phyloP scores from a whole-genome alignment of 2,797 vertebrate genomes.

The Loris lydekkerianus region DNA sequence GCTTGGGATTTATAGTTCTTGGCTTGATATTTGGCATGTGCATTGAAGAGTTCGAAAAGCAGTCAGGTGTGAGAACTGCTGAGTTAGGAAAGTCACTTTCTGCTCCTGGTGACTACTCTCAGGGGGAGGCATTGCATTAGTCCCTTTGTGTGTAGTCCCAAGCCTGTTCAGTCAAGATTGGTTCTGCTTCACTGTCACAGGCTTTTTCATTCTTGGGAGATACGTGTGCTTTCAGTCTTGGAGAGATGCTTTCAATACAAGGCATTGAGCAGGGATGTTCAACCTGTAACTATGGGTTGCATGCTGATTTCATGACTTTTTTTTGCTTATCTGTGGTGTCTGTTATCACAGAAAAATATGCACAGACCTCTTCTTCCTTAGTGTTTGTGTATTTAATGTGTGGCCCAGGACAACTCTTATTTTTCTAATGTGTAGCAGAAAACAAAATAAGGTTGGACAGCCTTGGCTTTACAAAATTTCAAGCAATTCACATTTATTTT shows the following conservation, averaged over 20 bases:
- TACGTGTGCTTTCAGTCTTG: background rate
- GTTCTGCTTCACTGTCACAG: background rate
- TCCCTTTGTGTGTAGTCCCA: background rate
- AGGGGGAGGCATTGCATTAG: background rate
- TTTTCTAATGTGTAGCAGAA: too few relatives aligned
- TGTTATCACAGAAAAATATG: too few relatives aligned
- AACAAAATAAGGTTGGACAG: too few relatives aligned
- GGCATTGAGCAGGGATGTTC: too few relatives aligned
- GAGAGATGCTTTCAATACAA: background rate
- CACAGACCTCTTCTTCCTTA: too few relatives aligned
- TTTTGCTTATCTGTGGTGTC: too few relatives aligned
- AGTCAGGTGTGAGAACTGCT: background rate
- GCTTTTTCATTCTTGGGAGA: conserved; percentile 32
- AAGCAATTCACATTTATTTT: conserved; percentile 19
- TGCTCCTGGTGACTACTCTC: background rate
- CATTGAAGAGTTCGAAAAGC: background rate
- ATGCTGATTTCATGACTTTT: too few relatives aligned
- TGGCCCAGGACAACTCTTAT: too few relatives aligned
- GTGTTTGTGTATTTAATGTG: too few relatives aligned
- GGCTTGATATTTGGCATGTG: background rate
- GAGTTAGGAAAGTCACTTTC: conserved; percentile 11
- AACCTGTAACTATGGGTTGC: too few relatives aligned
- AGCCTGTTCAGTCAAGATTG: background rate
- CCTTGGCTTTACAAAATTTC: background rate
- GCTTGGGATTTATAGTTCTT: background rate